These are phyloP conservation scores for Telmatherina bonti DNA, from an alignment of 2,797 vertebrate species.

Conservation along the genomic window DNA sequence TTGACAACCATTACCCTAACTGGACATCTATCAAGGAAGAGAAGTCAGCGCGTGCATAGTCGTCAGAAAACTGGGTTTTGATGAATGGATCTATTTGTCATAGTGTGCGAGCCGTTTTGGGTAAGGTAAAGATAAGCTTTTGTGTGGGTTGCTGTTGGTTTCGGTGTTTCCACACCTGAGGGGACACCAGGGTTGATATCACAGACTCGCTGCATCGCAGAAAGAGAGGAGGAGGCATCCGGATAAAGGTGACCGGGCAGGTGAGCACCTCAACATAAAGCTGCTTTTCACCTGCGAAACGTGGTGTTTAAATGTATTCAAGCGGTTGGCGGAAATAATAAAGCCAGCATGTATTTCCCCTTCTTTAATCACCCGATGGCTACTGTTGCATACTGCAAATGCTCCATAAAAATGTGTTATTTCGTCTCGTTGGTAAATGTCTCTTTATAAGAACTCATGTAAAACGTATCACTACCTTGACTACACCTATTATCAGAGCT, in stretches of 20 bases:
- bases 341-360: slow-evolving; percentile 5
- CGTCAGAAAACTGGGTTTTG: slow-evolving; percentile 11
- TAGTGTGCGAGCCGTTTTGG: slow-evolving; percentile 30
- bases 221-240: slow-evolving; percentile 12
- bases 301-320: neutral
- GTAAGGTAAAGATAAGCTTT: slow-evolving; percentile 47
- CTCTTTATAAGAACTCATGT: neutral
- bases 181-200: slow-evolving; percentile 13
- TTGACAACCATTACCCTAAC: neutral
- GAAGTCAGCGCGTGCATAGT: neutral
- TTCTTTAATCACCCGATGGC: slow-evolving; percentile 33
- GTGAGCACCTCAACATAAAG: slow-evolving; percentile 47
- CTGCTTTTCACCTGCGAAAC: neutral
- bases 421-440: neutral
- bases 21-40: neutral
- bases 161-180: slow-evolving; percentile 10
- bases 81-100: slow-evolving; percentile 43
- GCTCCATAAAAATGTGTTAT: neutral
- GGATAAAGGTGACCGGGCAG: slow-evolving; percentile 55
- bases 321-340: neutral
- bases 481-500: neutral
- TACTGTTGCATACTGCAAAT: neutral
- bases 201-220: slow-evolving; percentile 22
- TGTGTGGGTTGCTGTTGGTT: slow-evolving; percentile 44
- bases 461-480: neutral